Conservation (phyloP, 2,113 vertebrate genomes). For the Forbesichthys papilliferus region DNA sequence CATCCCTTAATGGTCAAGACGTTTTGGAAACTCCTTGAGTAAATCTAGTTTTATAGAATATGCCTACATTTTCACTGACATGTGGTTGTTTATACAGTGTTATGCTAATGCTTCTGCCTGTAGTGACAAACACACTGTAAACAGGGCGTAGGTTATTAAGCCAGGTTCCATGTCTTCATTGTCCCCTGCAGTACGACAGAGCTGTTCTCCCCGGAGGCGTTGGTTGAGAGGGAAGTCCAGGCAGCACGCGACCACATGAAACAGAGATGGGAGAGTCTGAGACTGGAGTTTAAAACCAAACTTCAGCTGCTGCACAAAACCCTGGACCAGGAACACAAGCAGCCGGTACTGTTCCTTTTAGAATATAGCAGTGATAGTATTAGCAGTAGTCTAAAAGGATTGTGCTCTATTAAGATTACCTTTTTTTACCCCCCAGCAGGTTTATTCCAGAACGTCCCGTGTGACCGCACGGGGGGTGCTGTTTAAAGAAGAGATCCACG, state of each 20-base stretch:
- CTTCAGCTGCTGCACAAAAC: constrained; percentile 83
- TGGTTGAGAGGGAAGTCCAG: constrained; percentile 78
- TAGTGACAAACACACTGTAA: too few species aligned
- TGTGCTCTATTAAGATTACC: background rate
- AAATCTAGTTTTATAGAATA: too few species aligned
- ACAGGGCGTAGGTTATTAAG: too few species aligned
- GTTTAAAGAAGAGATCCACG: constrained; percentile 77
- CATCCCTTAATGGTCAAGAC: too few species aligned
- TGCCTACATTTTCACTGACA: too few species aligned
- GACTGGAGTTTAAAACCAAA: constrained; percentile 87
- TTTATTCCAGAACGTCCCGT: constrained; percentile 82
- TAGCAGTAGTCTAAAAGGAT: too few species aligned
- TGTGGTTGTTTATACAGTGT: too few species aligned
- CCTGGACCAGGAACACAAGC: constrained; percentile 84
- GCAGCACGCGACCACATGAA: constrained; percentile 79
- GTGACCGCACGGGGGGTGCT: constrained; percentile 76
- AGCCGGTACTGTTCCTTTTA: constrained; percentile 72
- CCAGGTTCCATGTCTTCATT: constrained; percentile 14
- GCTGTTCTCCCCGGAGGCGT: constrained; percentile 74
- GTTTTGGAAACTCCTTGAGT: too few species aligned
- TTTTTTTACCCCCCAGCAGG: constrained; percentile 60
- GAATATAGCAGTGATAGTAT: background rate
- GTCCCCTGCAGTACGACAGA: constrained; percentile 77
- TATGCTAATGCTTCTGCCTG: too few species aligned
- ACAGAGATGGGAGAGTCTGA: constrained; percentile 87